phyloP scores from a whole-genome alignment of 2,113 vertebrate genomes.

The Rhabdornis inornatus region DNA sequence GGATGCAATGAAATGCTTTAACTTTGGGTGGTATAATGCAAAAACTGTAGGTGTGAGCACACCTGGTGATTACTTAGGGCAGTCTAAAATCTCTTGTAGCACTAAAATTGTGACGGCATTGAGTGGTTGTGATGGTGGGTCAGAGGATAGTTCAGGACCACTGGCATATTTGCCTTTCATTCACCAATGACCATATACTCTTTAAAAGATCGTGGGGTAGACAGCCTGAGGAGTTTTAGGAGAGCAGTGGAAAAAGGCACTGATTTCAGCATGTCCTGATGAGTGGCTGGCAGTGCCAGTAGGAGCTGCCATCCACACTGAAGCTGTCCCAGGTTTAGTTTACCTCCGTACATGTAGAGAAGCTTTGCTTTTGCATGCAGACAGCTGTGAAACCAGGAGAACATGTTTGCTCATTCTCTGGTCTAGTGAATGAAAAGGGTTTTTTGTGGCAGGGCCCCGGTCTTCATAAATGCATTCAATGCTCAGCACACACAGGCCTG shows the following conservation, averaged over 20 bases:
- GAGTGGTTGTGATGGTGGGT: accelerated
- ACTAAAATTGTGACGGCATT: accelerated
- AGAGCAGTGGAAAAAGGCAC: not conserved
- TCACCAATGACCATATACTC: accelerated
- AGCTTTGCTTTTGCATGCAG: not conserved
- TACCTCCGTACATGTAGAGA: accelerated
- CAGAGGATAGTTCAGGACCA: not conserved
- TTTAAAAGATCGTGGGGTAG: not conserved
- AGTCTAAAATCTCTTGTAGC: not conserved
- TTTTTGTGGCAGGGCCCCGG: not conserved
- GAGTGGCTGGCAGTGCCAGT: not conserved
- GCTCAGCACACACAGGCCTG: not conserved
- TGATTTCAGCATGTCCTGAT: not conserved
- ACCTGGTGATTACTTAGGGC: too few species aligned
- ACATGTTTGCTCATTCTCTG: not conserved
- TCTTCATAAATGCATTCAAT: accelerated
- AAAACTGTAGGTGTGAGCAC: not conserved
- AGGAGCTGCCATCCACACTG: not conserved
- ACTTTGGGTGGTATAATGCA: accelerated
- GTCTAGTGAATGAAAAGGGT: not conserved
- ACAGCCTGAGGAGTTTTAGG: not conserved
- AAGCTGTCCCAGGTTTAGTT: not conserved
- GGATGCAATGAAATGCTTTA: not conserved
- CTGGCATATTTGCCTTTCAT: accelerated
- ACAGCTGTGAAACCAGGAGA: not conserved